A percentile compares a stretch with the other conserved stretches of the same genome.
Conservation (phyloP, 2,113 vertebrate genomes). For the Riparia riparia region DNA sequence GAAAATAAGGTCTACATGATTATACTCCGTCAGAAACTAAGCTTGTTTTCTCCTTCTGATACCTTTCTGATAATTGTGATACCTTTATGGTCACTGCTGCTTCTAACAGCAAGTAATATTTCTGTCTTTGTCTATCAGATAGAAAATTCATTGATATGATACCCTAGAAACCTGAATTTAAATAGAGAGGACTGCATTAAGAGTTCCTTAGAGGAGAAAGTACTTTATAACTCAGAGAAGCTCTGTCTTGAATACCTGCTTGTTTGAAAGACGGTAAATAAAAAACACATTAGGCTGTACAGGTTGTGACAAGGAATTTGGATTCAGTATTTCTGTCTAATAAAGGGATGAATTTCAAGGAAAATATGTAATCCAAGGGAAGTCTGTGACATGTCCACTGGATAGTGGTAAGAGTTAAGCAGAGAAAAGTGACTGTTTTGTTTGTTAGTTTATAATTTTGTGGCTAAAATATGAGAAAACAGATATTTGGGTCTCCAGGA, state of each 20-base stretch:
- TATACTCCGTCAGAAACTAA: not conserved
- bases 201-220: not conserved
- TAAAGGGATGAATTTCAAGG: not conserved
- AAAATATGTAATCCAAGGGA: not conserved
- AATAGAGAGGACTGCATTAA: not conserved
- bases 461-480: not conserved
- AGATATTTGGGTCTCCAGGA: not conserved
- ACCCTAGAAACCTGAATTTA: not conserved
- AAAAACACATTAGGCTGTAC: not conserved
- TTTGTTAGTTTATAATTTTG: not conserved
- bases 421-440: not conserved
- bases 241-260: not conserved
- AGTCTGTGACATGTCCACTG: not conserved
- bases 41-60: not conserved
- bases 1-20: not conserved
- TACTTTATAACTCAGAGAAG: not conserved
- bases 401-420: not conserved
- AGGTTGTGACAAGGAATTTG: not conserved
- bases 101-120: not conserved
- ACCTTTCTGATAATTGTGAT: not conserved
- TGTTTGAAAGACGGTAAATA: not conserved
- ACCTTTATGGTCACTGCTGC: not conserved
- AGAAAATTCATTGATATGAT: not conserved
- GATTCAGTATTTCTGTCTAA: not conserved
- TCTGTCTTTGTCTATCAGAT: not conserved